Base-by-base conservation (phyloP, 2,797 vertebrate species). In the Sebastes steindachneri region DNA sequence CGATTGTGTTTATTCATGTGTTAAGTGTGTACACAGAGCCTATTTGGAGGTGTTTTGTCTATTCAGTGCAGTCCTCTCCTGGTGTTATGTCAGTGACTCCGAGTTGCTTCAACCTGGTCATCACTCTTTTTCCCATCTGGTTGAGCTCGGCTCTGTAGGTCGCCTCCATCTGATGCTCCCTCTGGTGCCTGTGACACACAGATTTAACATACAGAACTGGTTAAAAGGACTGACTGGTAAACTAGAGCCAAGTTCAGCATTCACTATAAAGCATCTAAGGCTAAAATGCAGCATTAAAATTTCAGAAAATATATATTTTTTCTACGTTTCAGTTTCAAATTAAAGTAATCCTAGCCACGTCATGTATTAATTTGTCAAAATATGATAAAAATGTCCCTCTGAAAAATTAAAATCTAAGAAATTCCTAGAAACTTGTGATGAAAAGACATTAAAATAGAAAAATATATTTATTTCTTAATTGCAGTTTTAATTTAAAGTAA, bases 61-160 rank as follows among this genome's bases (percentile, higher is more conserved):
- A 60, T 84, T 86, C 45, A 54, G 41, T 45, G 7, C 33, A 3
- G 33, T 80, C 64, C 0, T 82, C 60, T 79, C 9, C 41, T 51
- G 77, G 10, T 4, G 71, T 14, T 45, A 25, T 9, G 7, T 23
- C 53, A 10, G 53, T 15, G 64, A 11, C 54, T 79, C 65, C 35
- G 4, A 92, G 73, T 19, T 73, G 58, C 73, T 81, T 69, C 78
- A 91, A 77, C 25, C 77, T 82, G 33, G 72, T 28, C 78, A 25
- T 83, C 72, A 87, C 86, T 80, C 77, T 85, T 37, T 41, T 10
- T 45, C 83, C 89, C 86, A 86, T 85, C 66, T 73, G 79, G 84
- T 81, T 88, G 72, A 64, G 63, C 41, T 78, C 69, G 51, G 80
- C 79, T 19, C 26, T 68, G 65, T 15, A 51, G 84, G 69, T 70